Percentiles rank a stretch among this genome's conserved stretches.
These are phyloP conservation scores for Adineta ricciae DNA, from an alignment of 2,888 invertebrate genomes.

Conservation along the genomic window DNA sequence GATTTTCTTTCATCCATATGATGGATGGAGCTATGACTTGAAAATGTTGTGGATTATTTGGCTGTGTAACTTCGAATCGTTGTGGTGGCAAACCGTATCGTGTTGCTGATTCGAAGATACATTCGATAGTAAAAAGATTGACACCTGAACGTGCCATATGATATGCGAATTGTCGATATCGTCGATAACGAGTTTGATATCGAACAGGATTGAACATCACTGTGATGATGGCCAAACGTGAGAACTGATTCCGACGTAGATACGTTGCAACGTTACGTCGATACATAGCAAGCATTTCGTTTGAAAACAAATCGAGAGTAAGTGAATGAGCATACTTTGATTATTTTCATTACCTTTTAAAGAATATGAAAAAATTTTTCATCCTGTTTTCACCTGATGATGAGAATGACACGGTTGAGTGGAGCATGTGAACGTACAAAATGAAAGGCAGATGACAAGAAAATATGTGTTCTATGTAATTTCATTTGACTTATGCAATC, in stretches of 20 bases:
- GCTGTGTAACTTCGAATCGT: not conserved
- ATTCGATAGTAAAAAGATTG: not conserved
- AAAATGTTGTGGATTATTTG: not conserved
- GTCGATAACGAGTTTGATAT: not conserved
- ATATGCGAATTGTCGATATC: not conserved
- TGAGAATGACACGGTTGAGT: no score
- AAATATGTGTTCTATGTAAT: no score
- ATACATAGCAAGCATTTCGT: no score
- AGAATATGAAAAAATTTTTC: no score
- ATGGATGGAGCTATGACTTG: not conserved
- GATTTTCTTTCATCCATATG: not conserved
- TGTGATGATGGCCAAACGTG: not conserved
- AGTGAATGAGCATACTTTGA: no score
- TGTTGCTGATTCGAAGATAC: not conserved
- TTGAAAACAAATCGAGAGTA: no score
- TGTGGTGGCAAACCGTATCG: not conserved
- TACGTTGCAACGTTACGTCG: no score
- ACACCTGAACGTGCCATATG: not conserved
- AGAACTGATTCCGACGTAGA: not conserved
- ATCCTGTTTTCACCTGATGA: no score
- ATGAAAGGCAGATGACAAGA: no score
- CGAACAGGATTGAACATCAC: not conserved
- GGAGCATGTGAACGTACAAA: no score
- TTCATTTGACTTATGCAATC: no score
- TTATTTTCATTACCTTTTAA: no score